phyloP scores from a whole-genome alignment of 2,113 vertebrate species.

The Lycocorax pyrrhopterus region DNA sequence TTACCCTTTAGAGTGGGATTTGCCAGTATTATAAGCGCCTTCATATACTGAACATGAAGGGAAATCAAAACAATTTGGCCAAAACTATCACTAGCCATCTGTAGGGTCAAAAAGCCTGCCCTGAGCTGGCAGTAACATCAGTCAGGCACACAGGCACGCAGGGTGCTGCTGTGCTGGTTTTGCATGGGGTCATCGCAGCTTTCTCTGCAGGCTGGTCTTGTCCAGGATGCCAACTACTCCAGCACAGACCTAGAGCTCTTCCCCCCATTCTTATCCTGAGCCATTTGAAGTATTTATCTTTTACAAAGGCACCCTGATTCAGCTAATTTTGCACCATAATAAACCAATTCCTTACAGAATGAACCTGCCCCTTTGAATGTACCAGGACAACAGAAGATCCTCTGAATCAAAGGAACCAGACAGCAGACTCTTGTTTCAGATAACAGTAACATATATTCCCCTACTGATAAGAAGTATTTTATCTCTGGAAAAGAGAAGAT shows the following conservation, averaged over 20 bases:
- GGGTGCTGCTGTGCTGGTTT: not conserved
- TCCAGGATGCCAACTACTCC: not conserved
- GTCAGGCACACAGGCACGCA: not conserved
- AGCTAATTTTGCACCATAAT: not conserved
- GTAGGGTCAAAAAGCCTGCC: not conserved
- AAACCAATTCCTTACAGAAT: not conserved
- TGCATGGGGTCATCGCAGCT: accelerated
- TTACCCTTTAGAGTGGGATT: conserved; percentile 20
- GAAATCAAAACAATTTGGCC: conserved; percentile 7
- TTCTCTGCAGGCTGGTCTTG: not conserved
- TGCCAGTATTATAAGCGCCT: not conserved
- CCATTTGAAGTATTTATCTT: not conserved
- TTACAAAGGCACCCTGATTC: not conserved
- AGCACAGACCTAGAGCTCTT: not conserved
- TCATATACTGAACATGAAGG: not conserved
- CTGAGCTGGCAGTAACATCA: not conserved
- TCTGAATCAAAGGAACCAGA: conserved; percentile 6
- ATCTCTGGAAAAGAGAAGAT: conserved; percentile 31
- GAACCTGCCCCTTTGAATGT: not conserved
- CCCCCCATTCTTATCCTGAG: not conserved
- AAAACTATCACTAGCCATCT: not conserved
- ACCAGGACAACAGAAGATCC: not conserved
- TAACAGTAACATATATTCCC: not conserved
- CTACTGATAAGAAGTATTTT: conserved; percentile 12
- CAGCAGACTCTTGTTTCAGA: not conserved